Percentiles rank a stretch among this genome's conserved stretches.
Conservation (phyloP, 2,888 invertebrate genomes). For the Carpatolechia fugitivella region DNA sequence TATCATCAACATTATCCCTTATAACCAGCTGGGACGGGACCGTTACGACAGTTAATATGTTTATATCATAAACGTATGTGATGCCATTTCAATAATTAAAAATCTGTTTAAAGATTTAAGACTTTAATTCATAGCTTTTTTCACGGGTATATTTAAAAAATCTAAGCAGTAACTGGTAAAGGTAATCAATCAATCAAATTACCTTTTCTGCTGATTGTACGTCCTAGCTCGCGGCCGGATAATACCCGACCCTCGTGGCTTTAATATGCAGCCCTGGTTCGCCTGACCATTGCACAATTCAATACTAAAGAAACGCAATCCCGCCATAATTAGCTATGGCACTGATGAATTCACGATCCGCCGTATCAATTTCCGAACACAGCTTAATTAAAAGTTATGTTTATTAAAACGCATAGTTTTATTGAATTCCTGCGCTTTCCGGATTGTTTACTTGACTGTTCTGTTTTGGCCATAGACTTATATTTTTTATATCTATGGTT, state of each 20-base stretch:
- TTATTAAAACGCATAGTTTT: constrained; percentile 39
- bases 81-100: too few relatives aligned
- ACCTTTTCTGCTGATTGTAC: constrained; percentile 44
- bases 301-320: constrained; percentile 68
- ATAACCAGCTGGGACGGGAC: too few relatives aligned
- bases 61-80: too few relatives aligned
- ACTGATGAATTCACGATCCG: constrained; percentile 62
- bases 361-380: constrained; percentile 49
- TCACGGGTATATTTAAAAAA: not conserved
- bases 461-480: not conserved
- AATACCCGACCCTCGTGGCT: constrained; percentile 70
- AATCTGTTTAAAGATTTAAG: too few relatives aligned
- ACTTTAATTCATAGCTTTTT: not conserved
- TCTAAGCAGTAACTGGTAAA: not conserved
- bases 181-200: constrained; percentile 4
- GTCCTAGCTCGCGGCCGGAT: constrained; percentile 59
- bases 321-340: constrained; percentile 68
- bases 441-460: not conserved
- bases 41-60: too few relatives aligned
- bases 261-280: constrained; percentile 58
- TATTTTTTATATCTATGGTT: not conserved
- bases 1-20: not conserved
- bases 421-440: constrained; percentile 25
- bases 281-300: constrained; percentile 60
- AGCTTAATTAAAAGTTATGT: constrained; percentile 57